Conservation (phyloP, 1,140 invertebrate genomes). For the Neomicropteryx cornuta region DNA sequence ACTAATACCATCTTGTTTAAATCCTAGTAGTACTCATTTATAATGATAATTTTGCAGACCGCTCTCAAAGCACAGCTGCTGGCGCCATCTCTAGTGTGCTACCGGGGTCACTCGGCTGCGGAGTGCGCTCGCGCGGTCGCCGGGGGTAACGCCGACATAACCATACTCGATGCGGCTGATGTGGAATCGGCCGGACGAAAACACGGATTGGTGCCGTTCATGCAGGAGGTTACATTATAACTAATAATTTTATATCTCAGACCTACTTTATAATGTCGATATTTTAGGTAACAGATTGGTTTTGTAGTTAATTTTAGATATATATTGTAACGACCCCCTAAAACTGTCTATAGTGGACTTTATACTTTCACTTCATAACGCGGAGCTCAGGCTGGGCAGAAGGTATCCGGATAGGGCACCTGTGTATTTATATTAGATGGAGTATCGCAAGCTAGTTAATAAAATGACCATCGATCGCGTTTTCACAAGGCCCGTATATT, state of each 20-base stretch:
- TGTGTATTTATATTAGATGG: too few species aligned
- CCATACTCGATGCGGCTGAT: constrained; percentile 86
- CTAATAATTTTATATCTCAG: neutral
- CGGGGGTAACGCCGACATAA: constrained; percentile 73
- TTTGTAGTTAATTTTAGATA: too few species aligned
- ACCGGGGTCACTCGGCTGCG: constrained; percentile 73
- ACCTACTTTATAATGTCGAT: neutral
- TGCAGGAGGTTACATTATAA: constrained; percentile 54
- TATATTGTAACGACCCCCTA: too few species aligned
- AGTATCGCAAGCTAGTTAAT: too few species aligned
- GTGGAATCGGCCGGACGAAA: constrained; percentile 81
- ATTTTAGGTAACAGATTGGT: neutral
- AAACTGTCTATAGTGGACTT: too few species aligned
- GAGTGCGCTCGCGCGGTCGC: constrained; percentile 82
- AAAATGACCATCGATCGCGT: too few species aligned
- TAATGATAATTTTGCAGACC: too few species aligned
- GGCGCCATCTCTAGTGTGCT: constrained; percentile 80
- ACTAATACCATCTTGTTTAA: too few species aligned
- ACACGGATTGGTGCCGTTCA: constrained; percentile 73
- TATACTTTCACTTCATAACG: neutral
- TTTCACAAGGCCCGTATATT: too few species aligned
- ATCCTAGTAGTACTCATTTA: too few species aligned
- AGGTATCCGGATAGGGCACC: too few species aligned
- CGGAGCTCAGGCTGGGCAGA: too few species aligned
- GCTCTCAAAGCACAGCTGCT: constrained; percentile 78